Evolutionary conservation across 1,140 invertebrate species (phyloP), one percentile per base, ranked within the genome.

Genomic region (Nilaparvata lugens): DNA sequence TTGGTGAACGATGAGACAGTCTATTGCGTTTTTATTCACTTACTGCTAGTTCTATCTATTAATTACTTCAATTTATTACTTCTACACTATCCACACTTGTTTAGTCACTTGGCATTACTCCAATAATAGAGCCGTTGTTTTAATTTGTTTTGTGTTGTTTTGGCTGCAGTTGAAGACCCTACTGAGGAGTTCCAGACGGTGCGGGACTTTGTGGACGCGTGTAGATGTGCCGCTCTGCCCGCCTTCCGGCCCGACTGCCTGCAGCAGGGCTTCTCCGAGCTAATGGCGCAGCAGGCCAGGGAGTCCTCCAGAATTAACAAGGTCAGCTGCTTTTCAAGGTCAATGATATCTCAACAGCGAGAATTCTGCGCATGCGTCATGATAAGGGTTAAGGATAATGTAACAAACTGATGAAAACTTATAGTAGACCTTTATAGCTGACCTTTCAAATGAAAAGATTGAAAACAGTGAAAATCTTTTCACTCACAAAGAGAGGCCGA

Each of bases 201-300:
- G 56, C 79, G 95, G 67, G 93, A 97, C 76, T 95, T 83, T 78
- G 87, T 96, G 1, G 94, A 97, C 74, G 80, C 81, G 7, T 80
- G 81, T 64, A 85, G 90, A 69, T 92, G 90, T 68, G 72, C 78
- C 64, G 74, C 78, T 14, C 72, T 97, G 1, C 73, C 82, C 14
- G 81, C 81, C 56, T 97, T 88, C 69, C 71, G 81, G 18, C 75
- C 78, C 40, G 77, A 83, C 9, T 81, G 81, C 62, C 71, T 97
- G 2, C 67, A 75, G 6, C 76, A 86, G 67, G 90, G 91, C 2
- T 95, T 91, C 68, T 81, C 75, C 48, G 75, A 82, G 58, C 81
- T 85, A 40, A 95, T 96, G 91, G 78, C 78, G 0, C 73, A 76
- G 3, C 87, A 92, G 71, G 89, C 93, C 0, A 79, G 81, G 28